A percentile compares a stretch with the other conserved stretches of the same genome.
Evolutionary conservation across 1,140 invertebrate species (phyloP).

Genomic region (Drosophila willistoni): DNA sequence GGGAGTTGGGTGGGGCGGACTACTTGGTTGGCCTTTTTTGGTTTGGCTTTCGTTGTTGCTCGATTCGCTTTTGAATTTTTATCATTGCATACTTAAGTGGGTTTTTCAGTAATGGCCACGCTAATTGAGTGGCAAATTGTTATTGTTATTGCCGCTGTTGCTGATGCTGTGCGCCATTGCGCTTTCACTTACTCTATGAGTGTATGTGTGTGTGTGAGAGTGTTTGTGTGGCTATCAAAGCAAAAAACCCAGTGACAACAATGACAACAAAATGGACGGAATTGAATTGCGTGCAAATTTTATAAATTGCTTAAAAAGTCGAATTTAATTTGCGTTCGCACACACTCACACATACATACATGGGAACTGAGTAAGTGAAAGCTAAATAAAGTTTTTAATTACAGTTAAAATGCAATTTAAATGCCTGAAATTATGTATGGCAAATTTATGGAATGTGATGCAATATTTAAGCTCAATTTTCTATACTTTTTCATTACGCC

Average conservation of each 20-base stretch:
- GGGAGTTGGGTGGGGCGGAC: not conserved
- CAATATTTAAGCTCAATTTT: constrained; percentile 52
- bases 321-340: constrained; percentile 59
- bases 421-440: constrained; percentile 39
- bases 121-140: constrained; percentile 81
- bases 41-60: not conserved
- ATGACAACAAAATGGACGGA: constrained; percentile 49
- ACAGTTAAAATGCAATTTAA: constrained; percentile 71
- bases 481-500: constrained; percentile 34
- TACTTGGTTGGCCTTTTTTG: not conserved
- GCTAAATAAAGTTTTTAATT: constrained; percentile 59
- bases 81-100: constrained; percentile 81
- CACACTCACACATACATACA: not conserved
- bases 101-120: constrained; percentile 79
- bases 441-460: constrained; percentile 55
- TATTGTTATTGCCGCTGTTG: constrained; percentile 76
- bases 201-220: not conserved
- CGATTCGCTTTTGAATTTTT: constrained; percentile 78
- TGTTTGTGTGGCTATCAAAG: constrained; percentile 51
- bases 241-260: constrained; percentile 35
- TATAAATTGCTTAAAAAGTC: constrained; percentile 74
- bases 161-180: constrained; percentile 58
- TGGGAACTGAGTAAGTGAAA: constrained; percentile 34
- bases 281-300: constrained; percentile 78
- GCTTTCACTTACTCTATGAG: constrained; percentile 30